These are phyloP conservation scores for Athetis lepigone DNA, from an alignment of 2,888 invertebrate species.

Conservation along the genomic window DNA sequence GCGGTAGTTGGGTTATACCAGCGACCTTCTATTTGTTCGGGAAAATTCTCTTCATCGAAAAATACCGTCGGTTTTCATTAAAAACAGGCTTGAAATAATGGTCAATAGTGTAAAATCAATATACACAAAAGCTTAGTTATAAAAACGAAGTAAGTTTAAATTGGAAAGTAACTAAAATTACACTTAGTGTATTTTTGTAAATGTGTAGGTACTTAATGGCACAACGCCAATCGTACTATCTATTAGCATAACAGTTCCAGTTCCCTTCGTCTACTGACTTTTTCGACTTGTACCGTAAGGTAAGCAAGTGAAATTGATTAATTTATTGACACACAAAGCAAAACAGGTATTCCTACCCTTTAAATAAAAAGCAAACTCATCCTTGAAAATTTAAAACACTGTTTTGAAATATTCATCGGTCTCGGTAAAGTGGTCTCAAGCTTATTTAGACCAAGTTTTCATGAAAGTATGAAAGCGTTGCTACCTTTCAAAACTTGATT, in stretches of 20 bases:
- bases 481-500: constrained; percentile 43
- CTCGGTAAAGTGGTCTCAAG: constrained; percentile 2
- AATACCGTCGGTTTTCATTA: constrained; percentile 13
- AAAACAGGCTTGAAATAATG: constrained; percentile 19
- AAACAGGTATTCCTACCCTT: constrained; percentile 9
- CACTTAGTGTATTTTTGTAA: neutral
- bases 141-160: neutral
- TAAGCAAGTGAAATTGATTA: constrained; percentile 45
- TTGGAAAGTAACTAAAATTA: neutral
- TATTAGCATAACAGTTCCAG: constrained; percentile 35
- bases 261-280: constrained; percentile 18
- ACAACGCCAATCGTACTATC: constrained; percentile 35
- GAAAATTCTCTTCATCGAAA: constrained; percentile 29
- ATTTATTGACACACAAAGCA: constrained; percentile 47
- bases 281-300: constrained; percentile 30
- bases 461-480: constrained; percentile 34
- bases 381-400: constrained; percentile 13
- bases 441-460: constrained; percentile 29
- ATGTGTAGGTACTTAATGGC: constrained; percentile 25
- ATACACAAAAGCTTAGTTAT: neutral
- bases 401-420: constrained; percentile 42
- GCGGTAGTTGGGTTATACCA: constrained; percentile 46
- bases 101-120: constrained; percentile 13
- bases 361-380: constrained; percentile 9
- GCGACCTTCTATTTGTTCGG: constrained; percentile 37